phyloP scores from a whole-genome alignment of 2,888 invertebrate genomes.

The Cosmia pyralina region DNA sequence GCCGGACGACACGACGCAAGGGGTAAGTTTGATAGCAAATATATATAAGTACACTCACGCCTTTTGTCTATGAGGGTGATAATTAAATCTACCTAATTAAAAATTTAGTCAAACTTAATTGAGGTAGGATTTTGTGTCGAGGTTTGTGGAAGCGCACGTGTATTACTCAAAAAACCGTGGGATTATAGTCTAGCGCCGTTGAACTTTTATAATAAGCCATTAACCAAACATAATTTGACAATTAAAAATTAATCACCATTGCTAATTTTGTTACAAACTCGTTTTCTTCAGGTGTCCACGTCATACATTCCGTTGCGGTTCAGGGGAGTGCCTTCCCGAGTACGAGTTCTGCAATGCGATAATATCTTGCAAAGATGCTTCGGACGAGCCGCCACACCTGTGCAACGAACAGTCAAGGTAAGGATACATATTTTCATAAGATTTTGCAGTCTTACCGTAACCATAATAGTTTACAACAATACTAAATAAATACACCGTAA shows the following conservation, averaged over 20 bases:
- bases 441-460: slow-evolving; percentile 40
- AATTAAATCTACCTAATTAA: too few species aligned
- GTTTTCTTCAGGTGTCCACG: slow-evolving; percentile 92
- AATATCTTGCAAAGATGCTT: slow-evolving; percentile 96
- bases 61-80: accelerated
- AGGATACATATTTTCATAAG: slow-evolving; percentile 11
- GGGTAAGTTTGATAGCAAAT: slow-evolving; percentile 76
- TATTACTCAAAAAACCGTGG: slow-evolving; percentile 49
- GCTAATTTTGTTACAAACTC: slow-evolving; percentile 18
- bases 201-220: slow-evolving; percentile 56
- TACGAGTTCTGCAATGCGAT: slow-evolving; percentile 98
- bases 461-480: slow-evolving; percentile 28
- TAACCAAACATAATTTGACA: slow-evolving; percentile 19
- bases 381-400: slow-evolving; percentile 95
- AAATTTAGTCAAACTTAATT: too few species aligned
- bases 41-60: not conserved
- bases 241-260: slow-evolving; percentile 29
- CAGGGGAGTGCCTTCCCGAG: slow-evolving; percentile 96
- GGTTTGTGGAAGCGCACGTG: not conserved
- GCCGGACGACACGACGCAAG: slow-evolving; percentile 90
- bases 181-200: slow-evolving; percentile 40
- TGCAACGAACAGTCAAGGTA: slow-evolving; percentile 92
- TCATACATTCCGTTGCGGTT: slow-evolving; percentile 95
- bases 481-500: slow-evolving; percentile 22
- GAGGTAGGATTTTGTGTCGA: too few species aligned